Evolutionary conservation across 64 coral and sea anemone genomes (phyloP), one percentile per base, ranked within the genome.

Genomic region (Actinia tenebrosa): DNA sequence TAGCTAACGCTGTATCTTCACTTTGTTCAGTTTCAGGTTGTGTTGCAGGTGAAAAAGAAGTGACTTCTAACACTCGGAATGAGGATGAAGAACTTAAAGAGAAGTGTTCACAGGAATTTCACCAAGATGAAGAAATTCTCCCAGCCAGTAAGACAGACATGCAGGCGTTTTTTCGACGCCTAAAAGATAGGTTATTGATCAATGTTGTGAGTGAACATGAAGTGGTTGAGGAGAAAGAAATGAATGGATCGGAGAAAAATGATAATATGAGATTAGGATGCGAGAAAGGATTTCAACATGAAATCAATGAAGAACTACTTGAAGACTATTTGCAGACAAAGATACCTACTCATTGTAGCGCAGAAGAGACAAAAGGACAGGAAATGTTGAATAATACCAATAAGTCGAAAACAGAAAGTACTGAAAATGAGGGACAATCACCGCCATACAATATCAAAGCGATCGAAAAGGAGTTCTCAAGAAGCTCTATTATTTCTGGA

Each of bases 111-210:
- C 79, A 81, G 17, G 44, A 50, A 81, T 1, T n/a, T 16, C 27
- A 9, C 14, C 43, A 81, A 47, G 79, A 81, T 3, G 79, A 81
- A 19, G 79, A 81, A 53, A 81, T 81, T 81, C 79, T 81, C 27
- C 44, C 79, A 0, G 15, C 79, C 16, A 81, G 79, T 53, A 81
- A 81, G 45, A 81, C 44, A 18, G 50, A 81, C 79, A 81, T 81
- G 79, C 79, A 81, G 18, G 79, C 43, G 45, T 81, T 81, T 81
- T 81, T 81, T 45, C 79, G 79, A 45, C 79, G 45, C 43, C 18
- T 81, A 5, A 81, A 81, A 18, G 79, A 81, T 25, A 16, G 53
- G 42, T 17, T 81, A n/a, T 81, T 53, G 15, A 45, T 81, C 50
- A 81, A 81, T 52, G 79, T 81, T 16, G 44, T 9, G 43, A 23